These are phyloP conservation scores for Poecilobothrus nobilitatus DNA, from an alignment of 2,888 invertebrate species.

Conservation along the genomic window DNA sequence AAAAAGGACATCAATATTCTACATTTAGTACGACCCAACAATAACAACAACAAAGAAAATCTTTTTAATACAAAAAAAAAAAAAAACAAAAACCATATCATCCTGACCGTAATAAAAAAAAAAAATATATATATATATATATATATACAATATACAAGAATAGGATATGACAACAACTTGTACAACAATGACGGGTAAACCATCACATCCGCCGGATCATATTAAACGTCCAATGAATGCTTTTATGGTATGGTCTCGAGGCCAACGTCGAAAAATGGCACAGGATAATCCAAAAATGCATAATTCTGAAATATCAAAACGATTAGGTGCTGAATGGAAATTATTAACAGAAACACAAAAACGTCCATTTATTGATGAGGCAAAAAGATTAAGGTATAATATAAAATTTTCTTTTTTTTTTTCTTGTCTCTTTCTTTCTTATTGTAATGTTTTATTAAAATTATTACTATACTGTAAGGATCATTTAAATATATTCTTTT, in stretches of 20 bases:
- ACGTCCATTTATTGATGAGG: slow-evolving; percentile 91
- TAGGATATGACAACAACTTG: slow-evolving; percentile 7
- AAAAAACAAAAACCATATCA: not conserved
- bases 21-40: not conserved
- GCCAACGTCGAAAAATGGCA: slow-evolving; percentile 86
- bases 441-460: too few relatives aligned
- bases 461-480: too few relatives aligned
- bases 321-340: slow-evolving; percentile 91
- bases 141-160: not conserved
- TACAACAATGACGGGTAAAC: slow-evolving; percentile 26
- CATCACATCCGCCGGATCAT: slow-evolving; percentile 52
- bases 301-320: slow-evolving; percentile 83
- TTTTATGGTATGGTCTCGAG: slow-evolving; percentile 93
- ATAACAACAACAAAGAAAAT: not conserved
- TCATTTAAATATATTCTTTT: too few relatives aligned
- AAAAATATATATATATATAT: not conserved
- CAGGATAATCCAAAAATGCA: slow-evolving; percentile 92
- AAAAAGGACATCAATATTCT: not conserved
- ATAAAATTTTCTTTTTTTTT: not conserved
- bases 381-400: slow-evolving; percentile 69
- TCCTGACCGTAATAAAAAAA: not conserved
- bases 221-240: slow-evolving; percentile 97
- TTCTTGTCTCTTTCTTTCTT: not conserved
- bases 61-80: not conserved
- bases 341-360: slow-evolving; percentile 78